A percentile compares a stretch with the other conserved stretches of the same genome.
Evolutionary conservation across 2,797 vertebrate species (phyloP).

Genomic region (Tinamus major): DNA sequence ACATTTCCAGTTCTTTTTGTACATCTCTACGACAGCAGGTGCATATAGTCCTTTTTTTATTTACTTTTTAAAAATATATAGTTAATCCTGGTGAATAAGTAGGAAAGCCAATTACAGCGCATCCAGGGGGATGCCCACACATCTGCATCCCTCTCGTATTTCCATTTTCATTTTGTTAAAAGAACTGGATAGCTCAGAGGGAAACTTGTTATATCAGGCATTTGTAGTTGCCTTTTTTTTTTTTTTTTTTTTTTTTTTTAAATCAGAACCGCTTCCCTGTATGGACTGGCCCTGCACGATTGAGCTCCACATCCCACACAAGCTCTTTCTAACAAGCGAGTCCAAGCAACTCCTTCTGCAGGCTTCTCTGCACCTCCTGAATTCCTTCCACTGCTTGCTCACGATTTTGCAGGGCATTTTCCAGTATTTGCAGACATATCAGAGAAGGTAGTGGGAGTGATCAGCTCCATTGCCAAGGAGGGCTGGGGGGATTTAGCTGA

Average conservation of each 20-base stretch:
- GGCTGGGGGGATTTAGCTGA: neutral
- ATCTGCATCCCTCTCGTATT: neutral
- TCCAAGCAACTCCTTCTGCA: neutral
- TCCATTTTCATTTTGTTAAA: neutral
- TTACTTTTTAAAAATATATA: too few species aligned
- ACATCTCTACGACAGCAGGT: neutral
- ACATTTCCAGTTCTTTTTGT: neutral
- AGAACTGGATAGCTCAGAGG: neutral
- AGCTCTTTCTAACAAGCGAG: neutral
- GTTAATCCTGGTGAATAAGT: neutral
- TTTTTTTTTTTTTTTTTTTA: too few species aligned
- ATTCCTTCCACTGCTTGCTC: neutral
- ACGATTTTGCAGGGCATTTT: neutral
- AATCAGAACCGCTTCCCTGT: neutral
- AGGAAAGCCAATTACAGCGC: neutral
- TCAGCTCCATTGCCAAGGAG: neutral
- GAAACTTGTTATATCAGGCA: neutral
- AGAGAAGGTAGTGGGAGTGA: neutral
- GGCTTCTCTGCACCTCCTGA: neutral
- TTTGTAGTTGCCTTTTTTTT: neutral
- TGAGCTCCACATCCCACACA: slow-evolving; percentile 15
- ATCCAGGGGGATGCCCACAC: neutral
- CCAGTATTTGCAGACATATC: neutral
- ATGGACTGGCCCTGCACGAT: neutral
- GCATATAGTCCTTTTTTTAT: neutral